A percentile compares a stretch with the other conserved stretches of the same genome.
These are phyloP conservation scores for Squalus acanthias DNA, from an alignment of 2,797 vertebrate species.

Conservation along the genomic window DNA sequence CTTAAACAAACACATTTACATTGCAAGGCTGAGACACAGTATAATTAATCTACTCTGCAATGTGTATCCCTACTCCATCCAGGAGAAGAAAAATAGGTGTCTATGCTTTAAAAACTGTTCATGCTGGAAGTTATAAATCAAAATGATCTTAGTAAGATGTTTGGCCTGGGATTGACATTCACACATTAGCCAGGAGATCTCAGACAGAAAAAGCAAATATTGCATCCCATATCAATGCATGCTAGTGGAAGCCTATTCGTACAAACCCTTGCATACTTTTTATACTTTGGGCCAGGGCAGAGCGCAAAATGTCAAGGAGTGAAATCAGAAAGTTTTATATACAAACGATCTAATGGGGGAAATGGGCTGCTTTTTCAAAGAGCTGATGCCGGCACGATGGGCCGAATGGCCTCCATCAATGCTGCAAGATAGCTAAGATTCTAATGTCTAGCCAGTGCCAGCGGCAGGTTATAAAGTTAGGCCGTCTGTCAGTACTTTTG, in stretches of 20 bases:
- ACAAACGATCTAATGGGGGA: background rate
- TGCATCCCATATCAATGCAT: background rate
- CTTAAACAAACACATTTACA: background rate
- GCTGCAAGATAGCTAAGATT: background rate
- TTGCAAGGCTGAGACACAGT: background rate
- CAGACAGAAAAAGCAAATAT: background rate
- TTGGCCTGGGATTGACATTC: background rate
- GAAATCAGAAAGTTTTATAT: background rate
- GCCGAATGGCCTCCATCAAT: background rate
- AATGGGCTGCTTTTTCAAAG: background rate
- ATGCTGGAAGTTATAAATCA: conserved; percentile 14
- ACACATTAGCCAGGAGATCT: background rate
- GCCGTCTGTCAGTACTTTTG: background rate
- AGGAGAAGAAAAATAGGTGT: background rate
- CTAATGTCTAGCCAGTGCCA: background rate
- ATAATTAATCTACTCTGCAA: conserved; percentile 15
- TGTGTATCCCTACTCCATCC: background rate
- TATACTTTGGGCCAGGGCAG: background rate
- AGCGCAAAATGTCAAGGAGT: background rate
- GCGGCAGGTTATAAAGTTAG: background rate
- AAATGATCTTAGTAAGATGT: background rate
- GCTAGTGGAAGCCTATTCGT: background rate
- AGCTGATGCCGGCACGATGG: background rate
- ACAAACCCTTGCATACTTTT: background rate
- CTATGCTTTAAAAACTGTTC: background rate